These are phyloP conservation scores for Urosaurus nigricauda DNA, from an alignment of 2,797 vertebrate species.

Conservation along the genomic window DNA sequence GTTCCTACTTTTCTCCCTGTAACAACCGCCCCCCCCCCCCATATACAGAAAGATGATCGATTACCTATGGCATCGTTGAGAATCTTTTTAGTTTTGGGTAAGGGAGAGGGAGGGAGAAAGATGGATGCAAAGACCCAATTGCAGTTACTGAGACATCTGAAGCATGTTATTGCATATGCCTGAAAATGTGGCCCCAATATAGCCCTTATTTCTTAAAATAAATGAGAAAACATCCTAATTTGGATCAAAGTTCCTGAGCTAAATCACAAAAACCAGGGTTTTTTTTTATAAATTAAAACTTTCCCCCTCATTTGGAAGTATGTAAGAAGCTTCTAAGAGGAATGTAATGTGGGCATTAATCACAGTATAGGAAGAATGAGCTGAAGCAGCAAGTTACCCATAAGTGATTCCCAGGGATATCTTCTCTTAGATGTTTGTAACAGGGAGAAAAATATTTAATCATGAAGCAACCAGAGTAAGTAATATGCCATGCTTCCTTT, in stretches of 20 bases:
- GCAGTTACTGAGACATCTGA: no score
- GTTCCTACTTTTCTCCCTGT: neutral
- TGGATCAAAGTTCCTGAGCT: neutral
- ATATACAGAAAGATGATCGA: neutral
- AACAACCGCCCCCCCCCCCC: no score
- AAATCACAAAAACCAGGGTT: neutral
- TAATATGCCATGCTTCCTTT: neutral
- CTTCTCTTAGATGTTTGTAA: neutral
- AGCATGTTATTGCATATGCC: neutral
- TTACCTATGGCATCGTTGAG: neutral
- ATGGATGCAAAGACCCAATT: neutral
- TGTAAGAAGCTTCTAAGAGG: neutral
- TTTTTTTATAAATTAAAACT: neutral
- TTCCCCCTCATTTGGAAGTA: neutral
- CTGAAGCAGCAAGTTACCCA: neutral
- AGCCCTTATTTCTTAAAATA: neutral
- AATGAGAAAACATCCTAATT: neutral
- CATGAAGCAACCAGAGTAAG: neutral
- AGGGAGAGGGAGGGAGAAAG: neutral
- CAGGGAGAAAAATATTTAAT: neutral
- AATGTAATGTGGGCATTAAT: neutral
- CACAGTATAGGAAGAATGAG: neutral
- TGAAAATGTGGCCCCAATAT: no score
- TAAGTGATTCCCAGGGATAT: neutral
- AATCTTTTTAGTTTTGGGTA: neutral